These are phyloP conservation scores for Centroberyx gerrardi DNA, from an alignment of 2,797 vertebrate species.

Conservation along the genomic window DNA sequence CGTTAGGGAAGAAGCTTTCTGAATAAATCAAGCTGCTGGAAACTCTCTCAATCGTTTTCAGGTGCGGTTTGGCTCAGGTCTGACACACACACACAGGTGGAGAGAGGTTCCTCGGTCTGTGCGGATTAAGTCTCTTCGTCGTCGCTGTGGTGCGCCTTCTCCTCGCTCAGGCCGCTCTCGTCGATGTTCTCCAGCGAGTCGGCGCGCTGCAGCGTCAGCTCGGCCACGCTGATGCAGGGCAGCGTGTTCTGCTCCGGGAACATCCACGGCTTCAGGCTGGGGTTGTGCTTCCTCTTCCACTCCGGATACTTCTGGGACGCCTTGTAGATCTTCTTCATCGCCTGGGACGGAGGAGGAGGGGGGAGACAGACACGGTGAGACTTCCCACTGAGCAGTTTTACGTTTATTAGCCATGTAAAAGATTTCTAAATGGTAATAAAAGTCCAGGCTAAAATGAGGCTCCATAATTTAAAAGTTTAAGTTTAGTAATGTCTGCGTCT, in stretches of 20 bases:
- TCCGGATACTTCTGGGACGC: slow-evolving; percentile 91
- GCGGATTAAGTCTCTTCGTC: slow-evolving; percentile 81
- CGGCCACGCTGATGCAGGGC: slow-evolving; percentile 81
- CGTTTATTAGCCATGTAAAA: too few relatives aligned
- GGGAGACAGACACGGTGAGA: background rate
- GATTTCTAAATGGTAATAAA: too few relatives aligned
- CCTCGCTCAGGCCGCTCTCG: slow-evolving; percentile 87
- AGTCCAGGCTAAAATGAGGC: too few relatives aligned
- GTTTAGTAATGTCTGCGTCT: too few relatives aligned
- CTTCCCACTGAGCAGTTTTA: too few relatives aligned
- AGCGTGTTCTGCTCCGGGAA: slow-evolving; percentile 89
- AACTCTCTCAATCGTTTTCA: too few relatives aligned
- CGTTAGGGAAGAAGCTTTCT: too few relatives aligned
- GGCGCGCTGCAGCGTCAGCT: slow-evolving; percentile 85
- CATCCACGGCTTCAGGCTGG: slow-evolving; percentile 88
- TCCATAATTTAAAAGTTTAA: too few relatives aligned
- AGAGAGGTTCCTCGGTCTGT: background rate
- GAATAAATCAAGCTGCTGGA: too few relatives aligned
- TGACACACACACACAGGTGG: slow-evolving; percentile 6
- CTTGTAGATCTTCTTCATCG: slow-evolving; percentile 92
- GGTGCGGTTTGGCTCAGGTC: too few relatives aligned
- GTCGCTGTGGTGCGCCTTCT: slow-evolving; percentile 84
- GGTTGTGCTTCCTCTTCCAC: slow-evolving; percentile 89
- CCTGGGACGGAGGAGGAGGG: slow-evolving; percentile 70
- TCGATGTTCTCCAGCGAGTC: slow-evolving; percentile 91